A percentile compares a stretch with the other conserved stretches of the same genome.
Evolutionary conservation across 1,140 invertebrate genomes (phyloP).

Genomic region (Trichoplusia ni): DNA sequence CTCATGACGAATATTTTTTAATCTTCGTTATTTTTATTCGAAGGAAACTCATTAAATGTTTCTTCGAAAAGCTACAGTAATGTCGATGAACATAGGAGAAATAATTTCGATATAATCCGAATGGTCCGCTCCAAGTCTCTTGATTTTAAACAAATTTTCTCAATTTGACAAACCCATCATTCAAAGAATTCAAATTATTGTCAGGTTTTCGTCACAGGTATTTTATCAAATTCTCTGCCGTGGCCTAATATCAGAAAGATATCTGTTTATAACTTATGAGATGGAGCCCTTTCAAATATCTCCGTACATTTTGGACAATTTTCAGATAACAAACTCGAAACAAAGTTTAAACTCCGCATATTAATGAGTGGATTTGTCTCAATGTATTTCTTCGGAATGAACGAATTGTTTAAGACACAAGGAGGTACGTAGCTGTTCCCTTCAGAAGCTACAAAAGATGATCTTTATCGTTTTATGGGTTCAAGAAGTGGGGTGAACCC

Average conservation of each 20-base stretch:
- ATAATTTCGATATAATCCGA: background rate
- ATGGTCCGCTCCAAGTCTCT: background rate
- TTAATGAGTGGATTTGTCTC: slow-evolving; percentile 36
- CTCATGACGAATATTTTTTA: too few relatives aligned
- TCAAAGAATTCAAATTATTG: slow-evolving; percentile 10
- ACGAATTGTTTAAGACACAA: slow-evolving; percentile 42
- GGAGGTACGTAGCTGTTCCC: slow-evolving; percentile 28
- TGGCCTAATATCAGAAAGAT: slow-evolving; percentile 12
- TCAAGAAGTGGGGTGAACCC: slow-evolving; percentile 50
- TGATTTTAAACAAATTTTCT: background rate
- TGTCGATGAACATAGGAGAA: too few relatives aligned
- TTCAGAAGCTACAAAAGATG: slow-evolving; percentile 60
- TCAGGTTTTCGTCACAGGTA: slow-evolving; percentile 1
- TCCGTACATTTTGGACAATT: slow-evolving; percentile 28
- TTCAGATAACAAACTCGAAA: slow-evolving; percentile 32
- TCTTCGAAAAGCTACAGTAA: too few relatives aligned
- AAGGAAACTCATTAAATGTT: too few relatives aligned
- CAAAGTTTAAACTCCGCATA: slow-evolving; percentile 39
- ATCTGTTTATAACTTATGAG: slow-evolving; percentile 21
- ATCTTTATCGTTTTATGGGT: slow-evolving; percentile 69
- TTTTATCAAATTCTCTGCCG: slow-evolving; percentile 15
- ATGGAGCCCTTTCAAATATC: slow-evolving; percentile 12
- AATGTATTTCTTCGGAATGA: slow-evolving; percentile 32
- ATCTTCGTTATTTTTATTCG: too few relatives aligned
- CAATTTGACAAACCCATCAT: background rate